Base-by-base conservation (phyloP, 2,888 invertebrate genomes). In the Pogonocherus hispidulus region DNA sequence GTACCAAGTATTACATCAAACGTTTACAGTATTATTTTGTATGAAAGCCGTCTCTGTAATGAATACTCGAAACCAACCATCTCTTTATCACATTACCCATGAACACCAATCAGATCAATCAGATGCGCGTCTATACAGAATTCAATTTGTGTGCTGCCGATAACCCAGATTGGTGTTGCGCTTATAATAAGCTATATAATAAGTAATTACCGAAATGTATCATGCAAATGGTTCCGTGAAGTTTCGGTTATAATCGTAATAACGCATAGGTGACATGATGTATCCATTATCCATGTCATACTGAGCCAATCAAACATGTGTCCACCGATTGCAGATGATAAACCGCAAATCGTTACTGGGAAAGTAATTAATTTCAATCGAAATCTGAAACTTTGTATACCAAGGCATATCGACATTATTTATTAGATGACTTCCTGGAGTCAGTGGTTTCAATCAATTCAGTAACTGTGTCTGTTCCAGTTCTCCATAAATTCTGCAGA, bases 171-270 rank as follows among this genome's bases (percentile, higher is more conserved):
- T 3, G 5, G 41, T 14, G 2, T 16, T 14, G 16, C 41, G 41
- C 14, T 41, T 1, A 41, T 41, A 41, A 41, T 16, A 14, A 11
- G 41, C 5, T 14, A 41, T 41, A 41, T 41, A 41, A 41, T 41
- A 41, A 41, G 41, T 41, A 41, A 41, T 41, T 41, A 41, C n/a
- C 41, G 41, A 16, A 41, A 41, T 41, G 41, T 9, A 14, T 41
- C 41, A 14, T 41, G 41, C 41, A 41, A 41, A 5, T 41, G 41
- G 11, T 4, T 41, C 41, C 6, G n/a, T 41, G 16, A 41, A n/a
- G 16, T 41, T n/a, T 14, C 41, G 41, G 41, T 16, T 41, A 16
- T 41, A 41, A 41, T 41, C 5, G 41, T n/a, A 11, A 32, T 8
- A 8, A 32, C 32, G n/a, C n/a, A n/a, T n/a, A 32, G 32, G n/a